Evolutionary conservation across 2,113 vertebrate genomes (phyloP).

Genomic region (Tringa solitaria): DNA sequence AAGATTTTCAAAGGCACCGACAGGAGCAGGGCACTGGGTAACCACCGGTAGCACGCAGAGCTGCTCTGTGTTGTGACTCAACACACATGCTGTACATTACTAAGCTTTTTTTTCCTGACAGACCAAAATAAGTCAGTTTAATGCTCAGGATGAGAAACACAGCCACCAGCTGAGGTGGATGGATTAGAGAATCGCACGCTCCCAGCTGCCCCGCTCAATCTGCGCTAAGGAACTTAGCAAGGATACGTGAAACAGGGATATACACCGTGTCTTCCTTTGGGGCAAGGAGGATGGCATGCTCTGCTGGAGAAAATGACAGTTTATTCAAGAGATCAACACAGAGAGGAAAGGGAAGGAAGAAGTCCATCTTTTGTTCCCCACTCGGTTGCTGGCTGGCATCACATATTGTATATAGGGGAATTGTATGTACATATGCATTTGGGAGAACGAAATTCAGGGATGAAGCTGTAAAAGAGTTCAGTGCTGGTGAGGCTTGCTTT

Average conservation of each 20-base stretch:
- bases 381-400: not conserved
- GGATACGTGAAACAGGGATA: fast-evolving
- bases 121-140: not conserved
- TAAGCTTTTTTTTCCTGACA: not conserved
- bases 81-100: not conserved
- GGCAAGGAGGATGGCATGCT: fast-evolving
- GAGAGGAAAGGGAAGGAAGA: not conserved
- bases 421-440: not conserved
- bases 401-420: not conserved
- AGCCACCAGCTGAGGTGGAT: not conserved
- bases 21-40: not conserved
- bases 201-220: not conserved
- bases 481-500: not conserved
- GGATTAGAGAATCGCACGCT: not conserved
- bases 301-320: not conserved
- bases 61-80: not conserved
- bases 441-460: not conserved
- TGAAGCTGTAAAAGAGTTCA: not conserved
- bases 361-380: not conserved
- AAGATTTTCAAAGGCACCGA: not conserved
- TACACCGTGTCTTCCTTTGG: fast-evolving
- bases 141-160: not conserved
- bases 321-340: not conserved
- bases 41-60: not conserved
- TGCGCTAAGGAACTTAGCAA: not conserved